Percentiles rank a stretch among this genome's conserved stretches.
phyloP scores from a whole-genome alignment of 2,888 invertebrate species.

The Megamerina dolium region DNA sequence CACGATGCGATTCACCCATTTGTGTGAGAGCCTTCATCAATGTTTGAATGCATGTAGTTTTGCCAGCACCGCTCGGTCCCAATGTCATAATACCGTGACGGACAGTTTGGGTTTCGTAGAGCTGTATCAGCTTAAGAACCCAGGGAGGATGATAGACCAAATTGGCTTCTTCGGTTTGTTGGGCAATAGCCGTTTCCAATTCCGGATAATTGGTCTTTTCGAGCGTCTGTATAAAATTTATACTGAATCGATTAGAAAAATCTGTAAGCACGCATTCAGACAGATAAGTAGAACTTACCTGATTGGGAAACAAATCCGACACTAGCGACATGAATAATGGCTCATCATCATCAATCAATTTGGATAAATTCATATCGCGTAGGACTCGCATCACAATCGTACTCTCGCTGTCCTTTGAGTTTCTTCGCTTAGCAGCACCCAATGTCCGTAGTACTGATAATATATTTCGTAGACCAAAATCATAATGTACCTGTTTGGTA shows the following conservation, averaged over 20 bases:
- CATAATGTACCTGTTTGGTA: constrained; percentile 96
- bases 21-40: constrained; percentile 87
- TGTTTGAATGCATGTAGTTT: constrained; percentile 81
- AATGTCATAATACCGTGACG: constrained; percentile 95
- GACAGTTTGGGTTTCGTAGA: constrained; percentile 92
- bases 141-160: constrained; percentile 91
- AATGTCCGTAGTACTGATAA: constrained; percentile 87
- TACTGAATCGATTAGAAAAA: no score
- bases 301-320: constrained; percentile 92
- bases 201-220: constrained; percentile 89
- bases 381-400: constrained; percentile 95
- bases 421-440: constrained; percentile 86
- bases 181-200: constrained; percentile 79
- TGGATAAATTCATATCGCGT: constrained; percentile 97
- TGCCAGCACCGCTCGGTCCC: constrained; percentile 92
- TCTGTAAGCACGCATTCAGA: no score
- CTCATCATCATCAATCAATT: constrained; percentile 94
- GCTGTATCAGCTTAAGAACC: constrained; percentile 90
- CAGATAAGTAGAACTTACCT: constrained; percentile 51
- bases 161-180: constrained; percentile 73
- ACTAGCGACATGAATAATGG: constrained; percentile 95
- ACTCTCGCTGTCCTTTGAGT: constrained; percentile 87
- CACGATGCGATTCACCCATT: constrained; percentile 75
- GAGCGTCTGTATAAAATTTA: constrained; percentile 51
- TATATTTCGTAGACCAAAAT: constrained; percentile 93